Evolutionary conservation across 2,888 invertebrate species (phyloP).

Genomic region (Uropetala carovei): DNA sequence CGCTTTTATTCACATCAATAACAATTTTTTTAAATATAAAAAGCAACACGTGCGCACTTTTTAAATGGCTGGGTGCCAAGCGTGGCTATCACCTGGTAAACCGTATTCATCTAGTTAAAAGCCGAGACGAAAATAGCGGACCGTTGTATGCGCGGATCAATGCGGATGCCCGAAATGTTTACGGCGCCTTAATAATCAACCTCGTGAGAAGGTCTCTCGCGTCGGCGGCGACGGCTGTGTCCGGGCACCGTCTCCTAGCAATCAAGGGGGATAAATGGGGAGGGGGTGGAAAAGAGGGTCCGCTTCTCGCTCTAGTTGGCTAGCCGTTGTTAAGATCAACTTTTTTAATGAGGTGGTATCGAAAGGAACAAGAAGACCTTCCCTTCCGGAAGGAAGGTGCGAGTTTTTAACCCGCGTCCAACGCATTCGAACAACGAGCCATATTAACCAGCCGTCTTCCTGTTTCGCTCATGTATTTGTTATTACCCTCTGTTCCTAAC

Average conservation of each 20-base stretch:
- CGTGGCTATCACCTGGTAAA: background rate
- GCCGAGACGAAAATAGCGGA: constrained; percentile 2
- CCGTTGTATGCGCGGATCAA: background rate
- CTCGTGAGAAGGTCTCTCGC: background rate
- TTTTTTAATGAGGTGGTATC: background rate
- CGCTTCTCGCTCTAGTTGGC: too few species aligned
- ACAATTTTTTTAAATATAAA: too few species aligned
- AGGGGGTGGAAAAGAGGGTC: too few species aligned
- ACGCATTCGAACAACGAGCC: too few species aligned
- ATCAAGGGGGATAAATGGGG: background rate
- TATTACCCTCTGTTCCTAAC: too few species aligned
- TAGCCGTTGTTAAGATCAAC: background rate
- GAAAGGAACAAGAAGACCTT: background rate
- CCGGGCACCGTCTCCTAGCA: background rate
- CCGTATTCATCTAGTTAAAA: background rate
- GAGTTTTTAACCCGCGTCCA: too few species aligned
- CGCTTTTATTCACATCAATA: too few species aligned
- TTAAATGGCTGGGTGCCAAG: background rate
- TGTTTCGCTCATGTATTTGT: too few species aligned
- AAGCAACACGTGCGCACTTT: too few species aligned
- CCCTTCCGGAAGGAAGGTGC: too few species aligned
- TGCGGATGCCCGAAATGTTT: background rate
- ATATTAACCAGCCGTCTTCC: too few species aligned
- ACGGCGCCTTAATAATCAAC: constrained; percentile 23
- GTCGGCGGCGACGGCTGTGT: background rate